These are phyloP conservation scores for Meganola albula DNA, from an alignment of 2,888 invertebrate genomes.

Conservation along the genomic window DNA sequence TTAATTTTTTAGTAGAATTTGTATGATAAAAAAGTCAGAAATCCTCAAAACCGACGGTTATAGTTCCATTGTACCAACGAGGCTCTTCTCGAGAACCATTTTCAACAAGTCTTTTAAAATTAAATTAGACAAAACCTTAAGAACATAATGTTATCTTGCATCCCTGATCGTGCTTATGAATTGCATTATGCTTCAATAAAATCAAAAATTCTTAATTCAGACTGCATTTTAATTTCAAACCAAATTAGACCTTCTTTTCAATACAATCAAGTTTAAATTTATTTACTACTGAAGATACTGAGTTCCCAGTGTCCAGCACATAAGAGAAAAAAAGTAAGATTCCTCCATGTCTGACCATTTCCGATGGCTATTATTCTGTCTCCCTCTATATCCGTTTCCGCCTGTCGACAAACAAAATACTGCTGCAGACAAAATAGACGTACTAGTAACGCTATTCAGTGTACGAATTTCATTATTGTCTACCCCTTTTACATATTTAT, in stretches of 20 bases:
- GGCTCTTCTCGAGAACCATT: too few species aligned
- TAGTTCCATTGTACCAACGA: too few species aligned
- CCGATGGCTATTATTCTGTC: conserved; percentile 77
- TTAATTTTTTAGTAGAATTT: too few species aligned
- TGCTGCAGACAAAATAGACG: conserved; percentile 50
- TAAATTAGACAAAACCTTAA: conserved; percentile 15
- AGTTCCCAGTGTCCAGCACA: conserved; percentile 66
- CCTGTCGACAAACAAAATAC: conserved; percentile 74
- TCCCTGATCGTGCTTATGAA: conserved; percentile 38
- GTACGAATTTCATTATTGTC: too few species aligned
- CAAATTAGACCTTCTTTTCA: conserved; percentile 17
- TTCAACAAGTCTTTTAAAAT: too few species aligned
- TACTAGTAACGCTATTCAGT: conserved; percentile 26
- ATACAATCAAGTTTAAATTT: conserved; percentile 27
- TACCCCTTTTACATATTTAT: too few species aligned
- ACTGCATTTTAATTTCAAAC: conserved; percentile 20
- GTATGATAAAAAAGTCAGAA: too few species aligned
- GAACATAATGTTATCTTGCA: conserved; percentile 34
- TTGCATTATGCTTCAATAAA: conserved; percentile 41
- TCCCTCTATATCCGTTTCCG: conserved; percentile 77
- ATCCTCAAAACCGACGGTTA: too few species aligned
- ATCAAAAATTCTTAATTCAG: conserved; percentile 24
- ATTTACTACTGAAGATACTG: conserved; percentile 36
- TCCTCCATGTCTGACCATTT: conserved; percentile 76
- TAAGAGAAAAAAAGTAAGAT: conserved; percentile 67